These are phyloP conservation scores for Crenuchus spilurus DNA, from an alignment of 2,797 vertebrate species.

Conservation along the genomic window DNA sequence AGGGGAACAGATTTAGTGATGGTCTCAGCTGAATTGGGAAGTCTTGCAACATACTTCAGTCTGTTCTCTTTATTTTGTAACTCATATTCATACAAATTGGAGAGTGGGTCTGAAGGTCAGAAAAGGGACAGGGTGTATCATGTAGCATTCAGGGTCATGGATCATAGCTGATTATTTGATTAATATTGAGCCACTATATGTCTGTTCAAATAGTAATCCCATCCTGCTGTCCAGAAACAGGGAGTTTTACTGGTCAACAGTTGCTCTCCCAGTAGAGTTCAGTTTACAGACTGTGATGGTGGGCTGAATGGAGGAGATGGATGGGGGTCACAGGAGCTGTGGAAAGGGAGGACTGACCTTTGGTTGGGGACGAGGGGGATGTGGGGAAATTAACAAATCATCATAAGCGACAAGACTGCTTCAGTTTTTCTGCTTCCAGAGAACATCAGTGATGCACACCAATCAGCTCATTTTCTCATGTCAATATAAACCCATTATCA, in stretches of 20 bases:
- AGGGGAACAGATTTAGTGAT: slow-evolving; percentile 24
- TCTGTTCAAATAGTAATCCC: slow-evolving; percentile 33
- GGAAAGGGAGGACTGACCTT: slow-evolving; percentile 3
- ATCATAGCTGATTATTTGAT: slow-evolving; percentile 36
- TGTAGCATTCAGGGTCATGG: slow-evolving; percentile 20
- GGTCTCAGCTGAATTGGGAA: slow-evolving; percentile 26
- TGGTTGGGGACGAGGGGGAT: background rate
- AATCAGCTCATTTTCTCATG: background rate
- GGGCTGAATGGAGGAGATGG: background rate
- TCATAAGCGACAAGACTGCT: background rate
- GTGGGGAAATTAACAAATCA: background rate
- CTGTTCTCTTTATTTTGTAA: slow-evolving; percentile 38
- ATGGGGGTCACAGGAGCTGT: background rate
- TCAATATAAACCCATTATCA: no score
- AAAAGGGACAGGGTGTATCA: slow-evolving; percentile 34
- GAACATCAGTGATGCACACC: background rate
- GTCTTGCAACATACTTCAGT: slow-evolving; percentile 13
- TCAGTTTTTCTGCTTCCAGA: background rate
- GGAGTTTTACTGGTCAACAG: slow-evolving; percentile 19
- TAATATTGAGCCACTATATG: slow-evolving; percentile 28
- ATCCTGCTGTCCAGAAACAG: slow-evolving; percentile 16
- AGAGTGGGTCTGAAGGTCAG: slow-evolving; percentile 10
- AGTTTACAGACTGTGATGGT: background rate
- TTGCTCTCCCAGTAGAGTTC: slow-evolving; percentile 1
- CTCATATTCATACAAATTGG: slow-evolving; percentile 22